phyloP scores from a whole-genome alignment of 2,888 invertebrate genomes.

The Cephalotes varians region DNA sequence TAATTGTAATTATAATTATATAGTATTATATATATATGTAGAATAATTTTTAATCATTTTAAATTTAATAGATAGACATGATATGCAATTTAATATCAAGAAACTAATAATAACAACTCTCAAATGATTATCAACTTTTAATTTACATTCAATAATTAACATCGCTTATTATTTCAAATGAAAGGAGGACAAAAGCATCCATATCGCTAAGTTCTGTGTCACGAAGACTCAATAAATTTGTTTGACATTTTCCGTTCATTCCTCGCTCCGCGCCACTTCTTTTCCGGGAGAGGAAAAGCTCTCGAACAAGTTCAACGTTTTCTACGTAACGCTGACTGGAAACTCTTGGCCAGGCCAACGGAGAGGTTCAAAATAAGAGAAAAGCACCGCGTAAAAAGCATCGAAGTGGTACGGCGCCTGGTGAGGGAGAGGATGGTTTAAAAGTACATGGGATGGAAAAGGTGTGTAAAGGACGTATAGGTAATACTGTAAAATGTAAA shows the following conservation, averaged over 20 bases:
- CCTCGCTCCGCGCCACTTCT: conserved; percentile 34
- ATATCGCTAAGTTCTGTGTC: conserved; percentile 8
- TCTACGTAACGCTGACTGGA: conserved; percentile 76
- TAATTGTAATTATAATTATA: neutral
- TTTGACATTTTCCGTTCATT: conserved; percentile 52
- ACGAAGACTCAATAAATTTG: conserved; percentile 49
- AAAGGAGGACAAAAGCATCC: neutral
- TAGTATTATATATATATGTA: neutral
- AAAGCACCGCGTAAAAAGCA: conserved; percentile 77
- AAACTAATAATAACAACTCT: neutral
- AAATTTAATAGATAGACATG: neutral
- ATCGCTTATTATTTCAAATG: neutral
- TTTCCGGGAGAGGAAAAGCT: conserved; percentile 60
- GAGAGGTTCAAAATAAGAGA: conserved; percentile 75
- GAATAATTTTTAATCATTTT: neutral
- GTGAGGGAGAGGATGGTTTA: conserved; percentile 60
- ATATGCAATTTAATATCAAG: neutral
- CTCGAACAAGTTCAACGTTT: conserved; percentile 80
- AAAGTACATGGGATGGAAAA: conserved; percentile 73
- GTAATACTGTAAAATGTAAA: conserved; percentile 71
- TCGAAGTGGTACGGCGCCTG: conserved; percentile 64
- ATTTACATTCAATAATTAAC: neutral
- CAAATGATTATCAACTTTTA: neutral
- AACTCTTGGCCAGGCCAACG: conserved; percentile 75
- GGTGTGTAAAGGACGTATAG: conserved; percentile 68